Conservation (phyloP, 2,888 invertebrate genomes). For the Caenorhabditis angaria region DNA sequence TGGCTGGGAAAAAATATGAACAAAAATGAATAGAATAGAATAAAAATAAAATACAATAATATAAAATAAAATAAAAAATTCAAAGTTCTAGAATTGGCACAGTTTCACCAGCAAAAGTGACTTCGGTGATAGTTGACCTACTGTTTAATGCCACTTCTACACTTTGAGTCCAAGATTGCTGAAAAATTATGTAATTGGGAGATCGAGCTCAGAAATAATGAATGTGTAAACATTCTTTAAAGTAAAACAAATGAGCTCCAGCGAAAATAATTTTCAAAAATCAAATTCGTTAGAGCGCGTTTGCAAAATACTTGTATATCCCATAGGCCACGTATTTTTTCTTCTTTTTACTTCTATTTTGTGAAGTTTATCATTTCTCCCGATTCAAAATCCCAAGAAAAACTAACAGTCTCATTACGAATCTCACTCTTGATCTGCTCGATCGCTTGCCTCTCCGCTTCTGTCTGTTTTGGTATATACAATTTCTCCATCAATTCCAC, state of each 20-base stretch:
- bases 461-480: neutral
- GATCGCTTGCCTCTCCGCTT: neutral
- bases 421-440: conserved; percentile 7
- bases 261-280: too few species aligned
- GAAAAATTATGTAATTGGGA: too few species aligned
- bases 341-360: too few species aligned
- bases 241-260: too few species aligned
- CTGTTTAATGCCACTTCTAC: neutral
- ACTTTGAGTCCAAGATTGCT: neutral
- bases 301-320: too few species aligned
- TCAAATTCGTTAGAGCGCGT: too few species aligned
- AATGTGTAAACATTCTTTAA: too few species aligned
- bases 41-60: too few species aligned
- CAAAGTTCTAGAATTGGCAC: conserved; percentile 5
- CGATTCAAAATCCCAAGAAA: neutral
- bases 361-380: too few species aligned
- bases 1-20: neutral
- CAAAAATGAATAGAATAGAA: neutral
- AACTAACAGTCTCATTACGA: conserved; percentile 5
- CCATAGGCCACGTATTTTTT: too few species aligned
- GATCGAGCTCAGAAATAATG: neutral
- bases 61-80: too few species aligned
- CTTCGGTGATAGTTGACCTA: conserved; percentile 1
- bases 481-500: neutral
- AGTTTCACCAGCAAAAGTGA: neutral